Percentiles rank a stretch among this genome's conserved stretches.
Conservation (phyloP, 1,140 invertebrate species). For the Pseudomyrmex sp. region DNA sequence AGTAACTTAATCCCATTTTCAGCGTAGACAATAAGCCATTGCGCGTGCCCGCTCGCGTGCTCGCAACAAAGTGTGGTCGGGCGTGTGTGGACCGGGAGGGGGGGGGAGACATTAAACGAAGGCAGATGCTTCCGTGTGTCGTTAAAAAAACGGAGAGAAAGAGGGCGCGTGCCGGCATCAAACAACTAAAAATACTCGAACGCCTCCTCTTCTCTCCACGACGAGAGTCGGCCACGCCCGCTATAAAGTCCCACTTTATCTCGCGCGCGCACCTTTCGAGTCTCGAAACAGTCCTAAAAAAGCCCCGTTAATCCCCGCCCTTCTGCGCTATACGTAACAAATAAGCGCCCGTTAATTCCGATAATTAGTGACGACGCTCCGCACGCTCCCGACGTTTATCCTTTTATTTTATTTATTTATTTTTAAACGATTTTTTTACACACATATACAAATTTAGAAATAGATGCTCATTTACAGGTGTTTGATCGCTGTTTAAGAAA, state of each 20-base stretch:
- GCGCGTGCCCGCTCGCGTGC: slow-evolving; percentile 13
- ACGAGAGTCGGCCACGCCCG: slow-evolving; percentile 78
- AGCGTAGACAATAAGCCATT: slow-evolving; percentile 72
- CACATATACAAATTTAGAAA: too few species aligned
- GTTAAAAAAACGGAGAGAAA: slow-evolving; percentile 73
- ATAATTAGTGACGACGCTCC: slow-evolving; percentile 70
- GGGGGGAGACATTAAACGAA: slow-evolving; percentile 68
- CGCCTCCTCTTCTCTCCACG: slow-evolving; percentile 66
- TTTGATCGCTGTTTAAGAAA: too few species aligned
- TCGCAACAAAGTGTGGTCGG: slow-evolving; percentile 43
- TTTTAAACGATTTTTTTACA: too few species aligned
- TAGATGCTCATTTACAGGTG: too few species aligned
- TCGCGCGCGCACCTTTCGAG: slow-evolving; percentile 49
- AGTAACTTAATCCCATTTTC: slow-evolving; percentile 76
- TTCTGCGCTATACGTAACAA: slow-evolving; percentile 59
- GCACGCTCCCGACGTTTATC: not conserved
- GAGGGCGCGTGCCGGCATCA: slow-evolving; percentile 79
- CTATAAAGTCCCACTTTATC: slow-evolving; percentile 76
- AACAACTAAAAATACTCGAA: slow-evolving; percentile 82
- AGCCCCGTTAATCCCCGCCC: slow-evolving; percentile 46
- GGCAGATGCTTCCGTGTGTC: slow-evolving; percentile 75
- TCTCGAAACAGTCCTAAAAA: slow-evolving; percentile 60
- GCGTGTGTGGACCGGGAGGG: slow-evolving; percentile 24
- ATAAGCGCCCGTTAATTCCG: slow-evolving; percentile 69
- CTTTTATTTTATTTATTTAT: not conserved